Conservation (phyloP, 1,140 invertebrate genomes). For the Nylanderia fulva region DNA sequence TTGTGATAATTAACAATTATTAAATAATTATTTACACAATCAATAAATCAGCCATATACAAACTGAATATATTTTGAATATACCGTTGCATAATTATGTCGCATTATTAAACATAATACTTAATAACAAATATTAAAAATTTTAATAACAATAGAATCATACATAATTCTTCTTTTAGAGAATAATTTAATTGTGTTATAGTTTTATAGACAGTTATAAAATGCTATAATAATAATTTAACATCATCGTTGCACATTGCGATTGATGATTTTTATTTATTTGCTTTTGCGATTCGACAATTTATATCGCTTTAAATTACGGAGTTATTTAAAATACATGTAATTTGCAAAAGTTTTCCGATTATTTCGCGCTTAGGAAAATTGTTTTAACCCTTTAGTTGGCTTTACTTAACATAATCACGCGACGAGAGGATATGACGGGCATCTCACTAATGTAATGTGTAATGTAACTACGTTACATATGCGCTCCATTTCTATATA, state of each 20-base stretch:
- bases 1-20: slow-evolving; percentile 47
- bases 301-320: not conserved
- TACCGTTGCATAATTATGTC: not conserved
- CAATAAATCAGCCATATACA: slow-evolving; percentile 21
- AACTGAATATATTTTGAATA: slow-evolving; percentile 17
- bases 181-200: slow-evolving; percentile 27
- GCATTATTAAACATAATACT: not conserved
- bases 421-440: slow-evolving; percentile 42
- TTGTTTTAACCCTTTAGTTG: slow-evolving; percentile 27
- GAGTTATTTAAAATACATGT: not conserved
- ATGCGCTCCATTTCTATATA: slow-evolving; percentile 29
- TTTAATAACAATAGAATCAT: slow-evolving; percentile 5
- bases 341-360: not conserved
- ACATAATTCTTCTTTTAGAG: not conserved
- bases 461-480: slow-evolving; percentile 11
- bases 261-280: not conserved
- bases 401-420: slow-evolving; percentile 9
- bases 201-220: not conserved
- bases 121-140: not conserved
- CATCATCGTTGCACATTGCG: not conserved
- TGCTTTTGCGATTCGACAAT: not conserved
- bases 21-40: slow-evolving; percentile 42
- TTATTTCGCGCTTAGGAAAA: not conserved
- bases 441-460: slow-evolving; percentile 47
- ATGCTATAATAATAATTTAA: not conserved